Percentiles rank a stretch among this genome's conserved stretches.
Conservation (phyloP, 2,113 vertebrate genomes). For the Poecile atricapillus region DNA sequence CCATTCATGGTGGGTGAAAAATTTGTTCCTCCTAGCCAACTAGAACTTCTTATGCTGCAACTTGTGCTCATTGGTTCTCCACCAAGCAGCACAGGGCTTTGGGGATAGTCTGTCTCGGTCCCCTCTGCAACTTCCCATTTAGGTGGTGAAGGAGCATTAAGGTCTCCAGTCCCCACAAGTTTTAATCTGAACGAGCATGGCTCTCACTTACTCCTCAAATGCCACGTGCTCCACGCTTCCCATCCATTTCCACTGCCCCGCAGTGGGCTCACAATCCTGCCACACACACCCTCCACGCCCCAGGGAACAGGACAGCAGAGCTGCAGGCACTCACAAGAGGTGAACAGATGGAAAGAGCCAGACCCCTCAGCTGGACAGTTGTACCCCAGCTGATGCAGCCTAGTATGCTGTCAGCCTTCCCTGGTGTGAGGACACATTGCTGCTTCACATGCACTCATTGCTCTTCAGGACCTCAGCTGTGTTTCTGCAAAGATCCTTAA, state of each 20-base stretch:
- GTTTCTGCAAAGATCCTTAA: neutral
- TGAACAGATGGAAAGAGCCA: neutral
- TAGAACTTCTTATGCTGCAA: neutral
- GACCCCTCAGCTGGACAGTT: neutral
- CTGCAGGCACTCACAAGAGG: neutral
- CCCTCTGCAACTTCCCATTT: neutral
- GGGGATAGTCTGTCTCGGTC: neutral
- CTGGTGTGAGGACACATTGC: neutral
- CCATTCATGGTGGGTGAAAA: neutral
- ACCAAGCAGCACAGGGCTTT: neutral
- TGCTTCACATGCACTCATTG: neutral
- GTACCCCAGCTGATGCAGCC: neutral
- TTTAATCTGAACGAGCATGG: neutral
- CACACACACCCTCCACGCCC: accelerated
- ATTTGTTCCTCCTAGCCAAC: neutral
- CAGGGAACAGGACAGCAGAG: neutral
- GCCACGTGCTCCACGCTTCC: neutral
- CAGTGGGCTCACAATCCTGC: neutral
- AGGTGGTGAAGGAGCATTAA: neutral
- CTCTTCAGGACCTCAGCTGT: neutral
- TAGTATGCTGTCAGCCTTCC: accelerated
- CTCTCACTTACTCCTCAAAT: neutral
- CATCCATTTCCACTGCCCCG: neutral
- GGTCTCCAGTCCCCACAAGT: neutral
- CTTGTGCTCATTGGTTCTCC: neutral